phyloP scores from a whole-genome alignment of 2,113 vertebrate species.

The Varanus komodoensis region DNA sequence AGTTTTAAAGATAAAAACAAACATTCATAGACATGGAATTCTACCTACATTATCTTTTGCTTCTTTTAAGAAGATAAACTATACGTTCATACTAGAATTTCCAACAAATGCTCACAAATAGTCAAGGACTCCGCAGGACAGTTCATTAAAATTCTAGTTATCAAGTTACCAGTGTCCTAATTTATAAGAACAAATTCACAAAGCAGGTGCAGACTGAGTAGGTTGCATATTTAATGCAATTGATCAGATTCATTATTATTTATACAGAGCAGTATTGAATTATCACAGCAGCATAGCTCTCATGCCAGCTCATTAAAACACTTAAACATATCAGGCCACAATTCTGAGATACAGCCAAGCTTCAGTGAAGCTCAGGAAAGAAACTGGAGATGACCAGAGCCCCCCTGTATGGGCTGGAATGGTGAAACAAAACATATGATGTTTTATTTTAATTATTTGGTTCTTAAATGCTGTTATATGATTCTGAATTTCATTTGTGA shows the following conservation, averaged over 20 bases:
- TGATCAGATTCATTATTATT: constrained; percentile 20
- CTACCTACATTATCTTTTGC: too few species aligned
- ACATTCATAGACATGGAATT: not conserved
- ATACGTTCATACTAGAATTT: not conserved
- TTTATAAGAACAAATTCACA: constrained; percentile 39
- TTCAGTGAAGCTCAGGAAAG: not conserved
- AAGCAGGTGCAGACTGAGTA: constrained; percentile 43
- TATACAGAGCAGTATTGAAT: not conserved
- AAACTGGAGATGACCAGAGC: not conserved
- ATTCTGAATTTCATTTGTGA: not conserved
- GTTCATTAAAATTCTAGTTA: constrained; percentile 42
- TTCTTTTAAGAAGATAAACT: not conserved
- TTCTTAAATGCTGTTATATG: not conserved
- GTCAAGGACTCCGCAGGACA: not conserved
- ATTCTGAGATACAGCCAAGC: not conserved
- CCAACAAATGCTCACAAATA: not conserved
- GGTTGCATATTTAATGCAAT: constrained; percentile 46
- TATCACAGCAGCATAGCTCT: not conserved
- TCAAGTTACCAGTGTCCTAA: constrained; percentile 15
- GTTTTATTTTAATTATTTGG: not conserved
- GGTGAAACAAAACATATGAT: not conserved
- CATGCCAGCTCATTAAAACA: not conserved
- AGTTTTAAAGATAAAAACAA: constrained; percentile 21
- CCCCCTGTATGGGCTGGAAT: not conserved
- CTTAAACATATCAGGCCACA: not conserved